These are phyloP conservation scores for Calyptommatus sinebrachiatus DNA, from an alignment of 2,113 vertebrate genomes.

Conservation along the genomic window DNA sequence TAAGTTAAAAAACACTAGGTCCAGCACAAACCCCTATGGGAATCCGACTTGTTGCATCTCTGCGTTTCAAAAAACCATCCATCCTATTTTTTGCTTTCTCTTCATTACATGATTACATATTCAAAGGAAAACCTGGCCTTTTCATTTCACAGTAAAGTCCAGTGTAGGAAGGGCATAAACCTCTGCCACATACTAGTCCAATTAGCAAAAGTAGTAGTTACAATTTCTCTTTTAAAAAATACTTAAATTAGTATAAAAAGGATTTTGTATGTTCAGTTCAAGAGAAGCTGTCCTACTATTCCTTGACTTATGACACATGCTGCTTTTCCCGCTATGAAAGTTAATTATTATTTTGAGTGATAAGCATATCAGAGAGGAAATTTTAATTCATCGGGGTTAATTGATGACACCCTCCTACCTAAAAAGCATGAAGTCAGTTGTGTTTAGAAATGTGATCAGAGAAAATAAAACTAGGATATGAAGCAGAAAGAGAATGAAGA, in stretches of 20 bases:
- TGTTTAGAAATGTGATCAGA: background rate
- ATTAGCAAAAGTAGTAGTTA: conserved; percentile 16
- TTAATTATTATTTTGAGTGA: conserved; percentile 9
- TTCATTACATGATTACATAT: too few species aligned
- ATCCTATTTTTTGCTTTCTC: too few species aligned
- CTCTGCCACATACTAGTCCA: conserved; percentile 6
- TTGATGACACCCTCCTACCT: background rate
- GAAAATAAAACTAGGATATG: background rate
- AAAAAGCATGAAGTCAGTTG: background rate
- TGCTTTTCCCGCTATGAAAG: background rate
- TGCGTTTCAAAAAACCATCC: too few species aligned
- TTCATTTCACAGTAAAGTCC: too few species aligned
- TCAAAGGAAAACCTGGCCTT: too few species aligned
- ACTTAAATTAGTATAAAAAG: background rate
- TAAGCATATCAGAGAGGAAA: background rate
- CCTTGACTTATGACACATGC: background rate
- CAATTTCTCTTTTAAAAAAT: background rate
- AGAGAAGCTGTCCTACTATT: background rate
- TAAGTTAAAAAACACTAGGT: too few species aligned
- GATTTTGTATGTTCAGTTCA: background rate
- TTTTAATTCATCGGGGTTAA: background rate
- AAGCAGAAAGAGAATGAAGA: background rate
- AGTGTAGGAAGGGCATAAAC: too few species aligned
- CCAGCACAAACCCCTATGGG: too few species aligned
- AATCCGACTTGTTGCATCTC: too few species aligned